Base-by-base conservation (phyloP, 1,140 invertebrate genomes). In the Phthorimaea operculella region DNA sequence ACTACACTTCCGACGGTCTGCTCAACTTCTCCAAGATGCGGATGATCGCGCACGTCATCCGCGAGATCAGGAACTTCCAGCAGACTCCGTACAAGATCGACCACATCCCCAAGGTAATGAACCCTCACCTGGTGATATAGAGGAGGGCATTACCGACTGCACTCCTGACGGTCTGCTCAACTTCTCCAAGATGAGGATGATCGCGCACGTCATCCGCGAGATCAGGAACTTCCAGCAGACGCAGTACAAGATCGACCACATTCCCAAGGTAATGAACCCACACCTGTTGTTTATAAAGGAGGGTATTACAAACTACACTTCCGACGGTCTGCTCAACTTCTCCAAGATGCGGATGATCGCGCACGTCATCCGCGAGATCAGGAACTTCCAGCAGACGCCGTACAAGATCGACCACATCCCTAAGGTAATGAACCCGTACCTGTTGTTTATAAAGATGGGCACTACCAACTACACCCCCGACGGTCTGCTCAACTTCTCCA, bases 181-280 rank as follows among this genome's bases (percentile, higher is more conserved):
- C 2, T 28, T 28, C 21, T 28, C 21, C 21, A 28, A 28, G 2
- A 28, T 28, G 21, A 28, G 21, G 21, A 28, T 97, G 96, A 94
- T 97, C 76, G 95, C 96, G 28, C 95, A 97, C 74, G 95, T 97
- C 1, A 97, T 98, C 60, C 87, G 95, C 55, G 96, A 98, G 86
- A 96, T 97, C 60, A 88, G 94, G 44, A 93, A 96, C 64, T 97
- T 95, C 78, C 96, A 98, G 75, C 94, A 97, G 79, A 96, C 94
- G 4, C 92, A 94, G 0, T 98, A 97, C 76, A 96, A 95, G 83
- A 97, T 97, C 57, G 93, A 96, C 68, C 88, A 93, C 59, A 94
- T 93, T 56, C 86, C 89, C 33, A 93, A 94, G 85, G 94, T 95
- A 42, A 90, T 42, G 39, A 42, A 42, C 39, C 11, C 11, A 14